phyloP scores from a whole-genome alignment of 2,888 invertebrate genomes.

The Lottia gigantea region DNA sequence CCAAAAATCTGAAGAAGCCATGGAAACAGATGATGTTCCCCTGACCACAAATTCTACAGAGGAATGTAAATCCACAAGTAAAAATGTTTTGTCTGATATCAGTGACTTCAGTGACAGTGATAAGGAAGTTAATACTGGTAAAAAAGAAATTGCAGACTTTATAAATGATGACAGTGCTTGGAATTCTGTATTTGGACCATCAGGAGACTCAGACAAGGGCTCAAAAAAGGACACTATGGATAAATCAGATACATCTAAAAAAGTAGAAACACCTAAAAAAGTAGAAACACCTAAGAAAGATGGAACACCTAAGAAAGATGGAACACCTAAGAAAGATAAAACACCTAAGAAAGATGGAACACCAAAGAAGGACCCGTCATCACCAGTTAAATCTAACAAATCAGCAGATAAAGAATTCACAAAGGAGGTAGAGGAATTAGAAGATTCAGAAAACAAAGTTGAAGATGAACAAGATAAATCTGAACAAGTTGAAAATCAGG shows the following conservation, averaged over 20 bases:
- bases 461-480: not conserved
- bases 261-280: not conserved
- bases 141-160: not conserved
- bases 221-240: not conserved
- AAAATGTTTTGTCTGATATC: not conserved
- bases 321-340: not conserved
- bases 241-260: not conserved
- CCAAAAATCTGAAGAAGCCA: not conserved
- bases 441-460: not conserved
- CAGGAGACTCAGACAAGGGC: too few relatives aligned
- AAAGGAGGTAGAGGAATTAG: not conserved
- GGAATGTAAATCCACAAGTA: not conserved
- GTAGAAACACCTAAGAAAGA: not conserved
- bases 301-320: too few relatives aligned
- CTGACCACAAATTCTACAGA: not conserved
- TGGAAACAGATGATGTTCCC: not conserved
- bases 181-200: not conserved
- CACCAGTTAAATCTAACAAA: not conserved
- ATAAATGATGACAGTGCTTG: not conserved
- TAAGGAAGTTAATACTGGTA: not conserved
- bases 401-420: not conserved
- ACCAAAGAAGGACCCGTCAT: not conserved
- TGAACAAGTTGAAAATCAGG: not conserved
- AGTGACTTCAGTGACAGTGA: conserved; percentile 1
- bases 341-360: not conserved